Percentiles rank a stretch among this genome's conserved stretches.
Evolutionary conservation across 2,113 vertebrate genomes (phyloP).

Genomic region (Engraulis encrasicolus): DNA sequence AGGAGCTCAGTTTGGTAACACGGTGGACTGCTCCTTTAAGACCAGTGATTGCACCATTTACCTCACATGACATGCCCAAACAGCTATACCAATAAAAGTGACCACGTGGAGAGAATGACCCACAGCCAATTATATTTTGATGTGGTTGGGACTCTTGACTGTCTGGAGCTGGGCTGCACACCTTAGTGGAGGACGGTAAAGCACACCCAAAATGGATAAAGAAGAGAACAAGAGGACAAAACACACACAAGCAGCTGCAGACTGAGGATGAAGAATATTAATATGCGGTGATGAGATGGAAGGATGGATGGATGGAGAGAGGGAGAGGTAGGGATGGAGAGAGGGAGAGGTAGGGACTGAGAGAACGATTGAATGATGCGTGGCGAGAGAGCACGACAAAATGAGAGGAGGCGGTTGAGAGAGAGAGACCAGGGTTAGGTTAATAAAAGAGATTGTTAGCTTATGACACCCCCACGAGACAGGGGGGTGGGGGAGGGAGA

Average conservation of each 20-base stretch:
- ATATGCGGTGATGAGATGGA: neutral
- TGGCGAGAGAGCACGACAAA: too few relatives aligned
- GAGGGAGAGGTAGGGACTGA: conserved; percentile 6
- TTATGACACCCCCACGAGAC: conserved; percentile 28
- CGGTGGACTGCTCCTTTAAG: too few relatives aligned
- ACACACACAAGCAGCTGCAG: neutral
- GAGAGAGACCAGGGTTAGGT: conserved; percentile 18
- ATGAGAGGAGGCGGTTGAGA: conserved; percentile 41
- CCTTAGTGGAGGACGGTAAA: too few relatives aligned
- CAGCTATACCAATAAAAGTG: too few relatives aligned
- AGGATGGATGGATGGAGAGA: conserved; percentile 8
- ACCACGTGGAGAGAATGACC: too few relatives aligned
- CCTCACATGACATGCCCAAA: too few relatives aligned
- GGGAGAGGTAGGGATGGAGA: neutral
- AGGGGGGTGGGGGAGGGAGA: neutral
- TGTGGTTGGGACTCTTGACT: too few relatives aligned
- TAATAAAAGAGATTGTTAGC: conserved; percentile 21
- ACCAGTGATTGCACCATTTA: too few relatives aligned
- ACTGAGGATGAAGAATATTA: neutral
- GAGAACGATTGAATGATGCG: too few relatives aligned
- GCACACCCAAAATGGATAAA: neutral
- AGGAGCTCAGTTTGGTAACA: too few relatives aligned
- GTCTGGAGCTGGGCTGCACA: neutral
- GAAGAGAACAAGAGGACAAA: neutral
- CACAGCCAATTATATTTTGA: too few relatives aligned